Percentiles rank a stretch among this genome's conserved stretches.
Evolutionary conservation across 2,113 vertebrate species (phyloP).

Genomic region (Columba livia): DNA sequence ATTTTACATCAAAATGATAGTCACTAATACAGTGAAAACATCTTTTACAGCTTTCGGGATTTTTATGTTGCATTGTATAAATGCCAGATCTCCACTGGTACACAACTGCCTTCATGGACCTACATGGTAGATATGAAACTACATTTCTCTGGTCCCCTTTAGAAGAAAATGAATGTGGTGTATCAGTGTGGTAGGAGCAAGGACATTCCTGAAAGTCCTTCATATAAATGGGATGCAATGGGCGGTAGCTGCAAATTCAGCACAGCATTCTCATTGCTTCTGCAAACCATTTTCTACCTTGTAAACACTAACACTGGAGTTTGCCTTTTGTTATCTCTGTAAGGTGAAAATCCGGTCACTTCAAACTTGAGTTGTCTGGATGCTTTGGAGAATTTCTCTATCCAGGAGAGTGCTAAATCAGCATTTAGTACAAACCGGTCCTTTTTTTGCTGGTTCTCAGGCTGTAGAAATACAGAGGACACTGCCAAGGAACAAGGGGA

Average conservation of each 20-base stretch:
- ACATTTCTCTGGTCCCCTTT: not conserved
- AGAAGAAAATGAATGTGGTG: not conserved
- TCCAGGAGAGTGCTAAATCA: not conserved
- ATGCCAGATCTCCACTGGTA: not conserved
- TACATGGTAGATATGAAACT: not conserved
- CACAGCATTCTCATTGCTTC: not conserved
- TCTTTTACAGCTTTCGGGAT: constrained; percentile 39
- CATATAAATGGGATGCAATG: not conserved
- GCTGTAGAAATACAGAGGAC: not conserved
- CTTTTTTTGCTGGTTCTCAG: not conserved
- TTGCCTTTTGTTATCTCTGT: not conserved
- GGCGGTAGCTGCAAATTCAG: not conserved
- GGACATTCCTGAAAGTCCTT: not conserved
- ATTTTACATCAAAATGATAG: constrained; percentile 76
- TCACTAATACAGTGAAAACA: constrained; percentile 75
- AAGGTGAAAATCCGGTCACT: not conserved
- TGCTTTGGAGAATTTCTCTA: not conserved
- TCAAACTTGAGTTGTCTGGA: not conserved
- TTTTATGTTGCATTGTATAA: not conserved
- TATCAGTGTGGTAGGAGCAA: not conserved
- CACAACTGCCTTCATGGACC: not conserved
- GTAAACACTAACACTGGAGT: not conserved
- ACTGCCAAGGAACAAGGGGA: not conserved
- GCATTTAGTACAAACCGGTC: not conserved
- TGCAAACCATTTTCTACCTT: not conserved